A percentile compares a stretch with the other conserved stretches of the same genome.
phyloP scores from a whole-genome alignment of 2,797 vertebrate genomes.

The Chaenodraco wilsoni region DNA sequence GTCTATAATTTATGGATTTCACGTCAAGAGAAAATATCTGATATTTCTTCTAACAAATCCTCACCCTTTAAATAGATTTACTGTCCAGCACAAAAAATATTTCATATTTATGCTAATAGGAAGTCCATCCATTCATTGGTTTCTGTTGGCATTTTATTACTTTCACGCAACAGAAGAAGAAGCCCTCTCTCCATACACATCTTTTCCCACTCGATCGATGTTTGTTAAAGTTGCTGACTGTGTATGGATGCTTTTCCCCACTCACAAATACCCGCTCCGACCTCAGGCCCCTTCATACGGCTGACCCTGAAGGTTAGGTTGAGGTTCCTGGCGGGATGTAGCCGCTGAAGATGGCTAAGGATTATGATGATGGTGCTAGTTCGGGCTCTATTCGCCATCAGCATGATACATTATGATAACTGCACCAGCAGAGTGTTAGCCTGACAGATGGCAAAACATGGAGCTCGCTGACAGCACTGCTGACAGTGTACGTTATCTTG shows the following conservation, averaged over 20 bases:
- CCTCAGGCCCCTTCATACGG: slow-evolving; percentile 39
- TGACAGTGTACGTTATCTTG: slow-evolving; percentile 70
- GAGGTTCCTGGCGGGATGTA: slow-evolving; percentile 57
- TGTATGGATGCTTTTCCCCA: slow-evolving; percentile 42
- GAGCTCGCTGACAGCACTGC: slow-evolving; percentile 77
- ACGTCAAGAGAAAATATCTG: slow-evolving; percentile 73
- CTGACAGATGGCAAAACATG: slow-evolving; percentile 80
- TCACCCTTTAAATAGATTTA: slow-evolving; percentile 78
- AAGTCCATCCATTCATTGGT: slow-evolving; percentile 77
- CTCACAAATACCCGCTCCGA: slow-evolving; percentile 26
- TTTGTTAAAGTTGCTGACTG: slow-evolving; percentile 74
- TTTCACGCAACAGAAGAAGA: slow-evolving; percentile 59
- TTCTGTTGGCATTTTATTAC: slow-evolving; percentile 77
- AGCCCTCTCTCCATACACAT: slow-evolving; percentile 56
- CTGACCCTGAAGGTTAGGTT: slow-evolving; percentile 69
- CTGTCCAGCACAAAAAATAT: slow-evolving; percentile 69
- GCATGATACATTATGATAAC: slow-evolving; percentile 73
- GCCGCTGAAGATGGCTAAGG: slow-evolving; percentile 63
- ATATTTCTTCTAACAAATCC: slow-evolving; percentile 80
- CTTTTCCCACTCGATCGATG: slow-evolving; percentile 65
- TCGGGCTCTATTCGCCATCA: slow-evolving; percentile 61
- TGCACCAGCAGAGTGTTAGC: slow-evolving; percentile 70
- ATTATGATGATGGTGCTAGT: slow-evolving; percentile 77
- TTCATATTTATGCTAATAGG: slow-evolving; percentile 78
- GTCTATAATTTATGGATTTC: slow-evolving; percentile 80